phyloP scores from a whole-genome alignment of 2,888 invertebrate species.

The Uropetala carovei region DNA sequence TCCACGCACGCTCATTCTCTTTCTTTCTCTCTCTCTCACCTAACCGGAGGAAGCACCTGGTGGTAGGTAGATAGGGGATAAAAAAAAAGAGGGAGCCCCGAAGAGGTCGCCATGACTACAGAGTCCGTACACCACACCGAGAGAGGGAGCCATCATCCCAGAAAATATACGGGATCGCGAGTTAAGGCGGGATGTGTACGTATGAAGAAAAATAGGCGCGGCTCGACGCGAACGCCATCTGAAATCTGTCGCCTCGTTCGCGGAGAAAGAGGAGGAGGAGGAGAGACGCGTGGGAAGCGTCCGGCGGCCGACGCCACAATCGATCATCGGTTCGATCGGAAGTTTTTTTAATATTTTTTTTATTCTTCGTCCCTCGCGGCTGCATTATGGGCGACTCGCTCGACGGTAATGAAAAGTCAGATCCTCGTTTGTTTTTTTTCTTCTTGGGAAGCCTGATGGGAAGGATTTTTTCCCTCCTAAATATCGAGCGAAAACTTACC shows the following conservation, averaged over 20 bases:
- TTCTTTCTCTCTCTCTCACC: neutral
- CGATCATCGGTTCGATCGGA: constrained; percentile 21
- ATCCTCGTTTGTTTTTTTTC: neutral
- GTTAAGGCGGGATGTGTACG: neutral
- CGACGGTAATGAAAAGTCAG: neutral
- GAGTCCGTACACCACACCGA: neutral
- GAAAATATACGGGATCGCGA: neutral
- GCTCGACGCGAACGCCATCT: neutral
- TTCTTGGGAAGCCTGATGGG: neutral
- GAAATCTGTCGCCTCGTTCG: neutral
- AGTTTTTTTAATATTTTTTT: neutral
- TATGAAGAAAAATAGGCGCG: constrained; percentile 1
- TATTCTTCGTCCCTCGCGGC: neutral
- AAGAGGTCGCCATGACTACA: neutral
- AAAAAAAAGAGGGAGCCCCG: constrained; percentile 13
- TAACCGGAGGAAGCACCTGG: neutral
- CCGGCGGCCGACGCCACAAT: neutral
- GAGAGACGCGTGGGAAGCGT: neutral
- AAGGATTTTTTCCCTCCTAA: neutral
- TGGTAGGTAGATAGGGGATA: neutral
- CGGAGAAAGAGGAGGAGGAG: no score
- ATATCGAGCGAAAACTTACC: neutral
- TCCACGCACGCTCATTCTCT: neutral
- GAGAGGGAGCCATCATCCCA: neutral
- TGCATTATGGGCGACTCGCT: neutral